phyloP scores from a whole-genome alignment of 2,113 vertebrate species.

The Motacilla tschutschensis region DNA sequence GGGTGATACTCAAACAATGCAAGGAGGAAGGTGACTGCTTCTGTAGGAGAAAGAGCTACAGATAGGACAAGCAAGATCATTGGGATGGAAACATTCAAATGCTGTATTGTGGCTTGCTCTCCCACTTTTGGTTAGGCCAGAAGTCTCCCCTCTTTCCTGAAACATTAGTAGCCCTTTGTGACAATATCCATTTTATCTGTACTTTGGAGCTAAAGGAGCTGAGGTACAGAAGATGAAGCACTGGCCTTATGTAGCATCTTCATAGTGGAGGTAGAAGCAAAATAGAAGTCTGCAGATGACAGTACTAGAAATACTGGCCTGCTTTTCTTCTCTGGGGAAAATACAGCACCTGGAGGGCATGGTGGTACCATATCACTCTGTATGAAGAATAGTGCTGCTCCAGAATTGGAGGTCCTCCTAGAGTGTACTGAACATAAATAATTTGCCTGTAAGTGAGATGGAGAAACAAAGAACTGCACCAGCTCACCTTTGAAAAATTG shows the following conservation, averaged over 20 bases:
- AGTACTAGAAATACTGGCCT: neutral
- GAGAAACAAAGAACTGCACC: slow-evolving; percentile 17
- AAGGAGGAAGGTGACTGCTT: neutral
- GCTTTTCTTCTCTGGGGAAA: neutral
- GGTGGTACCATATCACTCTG: neutral
- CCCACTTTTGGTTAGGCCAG: neutral
- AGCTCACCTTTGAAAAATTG: slow-evolving; percentile 19
- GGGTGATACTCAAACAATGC: neutral
- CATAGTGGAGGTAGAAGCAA: neutral
- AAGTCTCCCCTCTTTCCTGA: neutral
- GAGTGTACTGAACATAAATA: neutral
- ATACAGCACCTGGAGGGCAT: neutral
- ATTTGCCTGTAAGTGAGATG: neutral
- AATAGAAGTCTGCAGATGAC: neutral
- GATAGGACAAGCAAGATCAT: neutral
- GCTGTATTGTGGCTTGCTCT: neutral
- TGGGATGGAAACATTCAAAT: neutral
- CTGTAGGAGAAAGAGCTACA: neutral
- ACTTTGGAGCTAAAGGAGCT: neutral
- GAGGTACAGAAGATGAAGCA: neutral
- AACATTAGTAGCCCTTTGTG: neutral
- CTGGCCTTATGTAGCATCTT: neutral
- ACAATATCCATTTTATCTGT: neutral
- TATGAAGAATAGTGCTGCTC: neutral
- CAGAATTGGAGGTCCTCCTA: neutral